Evolutionary conservation across 2,113 vertebrate species (phyloP), one percentile per base, ranked within the genome.

Genomic region (Malurus elegans): DNA sequence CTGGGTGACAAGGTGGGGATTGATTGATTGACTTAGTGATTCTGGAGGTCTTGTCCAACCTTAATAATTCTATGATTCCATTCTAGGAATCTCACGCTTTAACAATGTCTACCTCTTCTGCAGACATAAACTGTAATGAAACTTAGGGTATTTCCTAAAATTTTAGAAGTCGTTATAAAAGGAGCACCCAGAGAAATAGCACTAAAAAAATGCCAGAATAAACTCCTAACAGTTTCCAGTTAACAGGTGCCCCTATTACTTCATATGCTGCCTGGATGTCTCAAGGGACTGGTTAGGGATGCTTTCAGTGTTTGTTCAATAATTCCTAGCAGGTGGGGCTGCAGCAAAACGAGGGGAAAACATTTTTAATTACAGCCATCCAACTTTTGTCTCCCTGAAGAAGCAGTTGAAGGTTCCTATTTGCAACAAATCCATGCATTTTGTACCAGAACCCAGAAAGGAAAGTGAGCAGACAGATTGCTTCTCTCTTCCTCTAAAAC

Each of bases 21-120:
- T 0, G 0, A 23, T 4, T 0, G 0, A 23, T 4, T 19, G 24
- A 29, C n/a, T 26, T 5, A 2, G 4, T 17, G 15, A 12, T 47
- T 29, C 40, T 20, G 26, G 34, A 76, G 57, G 29, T 32, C 34
- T 51, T 76, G 21, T 61, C 47, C 40, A 69, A 13, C 17, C 40
- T 67, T 31, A 61, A 0, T 18, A 51, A 31, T 31, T 54, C 17
- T 13, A 29, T 8, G 3, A 82, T 9, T 40, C 12, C 38, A 34
- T 10, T 18, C n/a, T 31, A 40, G 34, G 54, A 85, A 85, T 12
- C 48, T 14, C 44, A n/a, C 17, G 9, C 57, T 50, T 71, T 54
- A 80, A 44, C 29, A 31, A 18, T 3, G 3, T 31, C 54, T 45
- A 13, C 28, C 21, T 40, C 14, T 53, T 42, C 51, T 67, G 25